Evolutionary conservation across 2,888 invertebrate genomes (phyloP).

Genomic region (Caenorhabditis sp.): DNA sequence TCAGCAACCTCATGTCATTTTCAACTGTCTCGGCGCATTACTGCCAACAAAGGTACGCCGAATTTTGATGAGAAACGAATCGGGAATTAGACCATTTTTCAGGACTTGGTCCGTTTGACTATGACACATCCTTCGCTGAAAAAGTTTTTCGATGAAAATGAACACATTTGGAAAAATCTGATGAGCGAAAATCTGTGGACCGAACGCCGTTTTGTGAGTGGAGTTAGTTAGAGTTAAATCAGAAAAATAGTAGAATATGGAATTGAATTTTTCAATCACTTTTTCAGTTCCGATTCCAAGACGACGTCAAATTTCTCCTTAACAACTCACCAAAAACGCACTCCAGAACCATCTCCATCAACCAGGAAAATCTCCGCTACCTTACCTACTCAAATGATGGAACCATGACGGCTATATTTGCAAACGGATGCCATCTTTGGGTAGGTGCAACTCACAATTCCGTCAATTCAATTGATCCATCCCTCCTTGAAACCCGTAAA

Average conservation of each 20-base stretch:
- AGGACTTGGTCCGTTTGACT: background rate
- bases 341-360: background rate
- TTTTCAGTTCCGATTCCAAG: slow-evolving; percentile 17
- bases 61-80: too few species aligned
- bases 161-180: slow-evolving; percentile 14
- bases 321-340: slow-evolving; percentile 11
- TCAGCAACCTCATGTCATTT: too few species aligned
- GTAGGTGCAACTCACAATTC: slow-evolving; percentile 1
- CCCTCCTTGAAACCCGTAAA: too few species aligned
- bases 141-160: slow-evolving; percentile 2
- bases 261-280: background rate
- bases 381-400: slow-evolving; percentile 8
- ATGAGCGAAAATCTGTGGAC: slow-evolving; percentile 4
- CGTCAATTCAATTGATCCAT: too few species aligned
- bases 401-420: slow-evolving; percentile 6
- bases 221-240: background rate
- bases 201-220: slow-evolving; percentile 9
- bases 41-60: slow-evolving; percentile 9
- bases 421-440: slow-evolving; percentile 19
- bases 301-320: slow-evolving; percentile 1
- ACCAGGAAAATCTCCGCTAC: background rate
- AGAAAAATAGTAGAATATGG: too few species aligned
- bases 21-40: too few species aligned
- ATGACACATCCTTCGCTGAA: background rate
- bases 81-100: too few species aligned